Conservation (phyloP, 2,113 vertebrate genomes). For the Catharus fuscescens region DNA sequence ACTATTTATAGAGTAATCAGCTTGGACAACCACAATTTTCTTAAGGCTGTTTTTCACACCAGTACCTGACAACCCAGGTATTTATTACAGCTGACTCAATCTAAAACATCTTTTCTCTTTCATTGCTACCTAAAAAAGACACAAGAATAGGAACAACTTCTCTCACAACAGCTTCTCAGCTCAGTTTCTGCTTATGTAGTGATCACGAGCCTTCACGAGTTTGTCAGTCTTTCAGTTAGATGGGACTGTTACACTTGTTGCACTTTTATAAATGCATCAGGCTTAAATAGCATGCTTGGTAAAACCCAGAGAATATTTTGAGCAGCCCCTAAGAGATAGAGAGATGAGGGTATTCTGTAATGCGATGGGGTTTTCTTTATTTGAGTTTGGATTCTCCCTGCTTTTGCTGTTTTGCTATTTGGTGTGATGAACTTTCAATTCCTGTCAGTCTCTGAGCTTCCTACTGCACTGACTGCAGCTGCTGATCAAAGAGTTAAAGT, state of each 20-base stretch:
- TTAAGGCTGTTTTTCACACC: neutral
- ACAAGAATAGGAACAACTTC: neutral
- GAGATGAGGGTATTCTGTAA: neutral
- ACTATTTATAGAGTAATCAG: neutral
- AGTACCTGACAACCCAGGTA: neutral
- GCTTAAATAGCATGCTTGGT: neutral
- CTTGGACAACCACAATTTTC: neutral
- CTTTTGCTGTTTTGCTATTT: neutral
- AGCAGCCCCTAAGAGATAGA: neutral
- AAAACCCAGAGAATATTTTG: accelerated
- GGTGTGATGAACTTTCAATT: neutral
- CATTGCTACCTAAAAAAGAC: neutral
- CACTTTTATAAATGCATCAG: neutral
- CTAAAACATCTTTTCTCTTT: neutral
- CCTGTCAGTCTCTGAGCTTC: neutral
- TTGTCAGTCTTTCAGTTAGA: neutral
- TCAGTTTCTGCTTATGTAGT: neutral
- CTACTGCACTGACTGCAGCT: neutral
- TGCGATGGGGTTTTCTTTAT: neutral
- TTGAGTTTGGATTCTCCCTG: neutral
- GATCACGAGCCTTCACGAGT: neutral
- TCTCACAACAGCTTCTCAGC: neutral
- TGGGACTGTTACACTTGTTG: neutral
- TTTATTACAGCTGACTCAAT: neutral
- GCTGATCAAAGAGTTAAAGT: neutral